Evolutionary conservation across 2,888 invertebrate genomes (phyloP), one percentile per base, ranked within the genome.

Genomic region (Caenorhabditis sulstoni): DNA sequence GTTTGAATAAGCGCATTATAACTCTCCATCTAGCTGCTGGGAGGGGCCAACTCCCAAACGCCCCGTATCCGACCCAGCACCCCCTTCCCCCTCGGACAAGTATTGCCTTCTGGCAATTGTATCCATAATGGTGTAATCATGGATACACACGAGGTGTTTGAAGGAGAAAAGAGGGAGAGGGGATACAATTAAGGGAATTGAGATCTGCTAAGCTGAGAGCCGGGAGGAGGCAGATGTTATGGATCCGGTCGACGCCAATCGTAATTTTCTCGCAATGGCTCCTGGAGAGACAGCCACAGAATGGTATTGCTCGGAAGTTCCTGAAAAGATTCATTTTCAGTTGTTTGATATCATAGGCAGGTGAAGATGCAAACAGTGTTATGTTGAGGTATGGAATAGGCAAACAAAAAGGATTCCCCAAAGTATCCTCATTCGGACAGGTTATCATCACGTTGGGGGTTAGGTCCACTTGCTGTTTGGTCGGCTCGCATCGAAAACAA

Each of bases 1-100:
- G 71, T 50, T 58, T 73, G 73, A 73, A 64, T 73, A 58, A 73
- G 73, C 57, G 64, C 45, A 73, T 73, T 73, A 73, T 73, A 73
- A 73, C 73, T 73, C 29, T 3, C 29, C 29, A 29, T 29, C 29
- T 29, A 3, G 3, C 68, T 68, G n/a, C 57, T 57, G 73, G 71
- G 71, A 58, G 73, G 49, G 73, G 64, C 58, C 64, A 58, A 3
- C 50, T n/a, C 41, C 47, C n/a, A 14, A 16, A 11, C 47, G 11
- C 44, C 45, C 58, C 16, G 14, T 35, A 35, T 29, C 29, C 37
- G 12, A 37, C 47, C 61, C 57, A n/a, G n/a, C n/a, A 39, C 44
- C 64, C 45, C 12, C 45, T 73, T 41, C 45, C 35, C 47, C 44
- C 37, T 39, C 22, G 62, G 7, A 29, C 62, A 71, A 71, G 71